Evolutionary conservation across 2,113 vertebrate genomes (phyloP).

Genomic region (Tachysurus fulvidraco): DNA sequence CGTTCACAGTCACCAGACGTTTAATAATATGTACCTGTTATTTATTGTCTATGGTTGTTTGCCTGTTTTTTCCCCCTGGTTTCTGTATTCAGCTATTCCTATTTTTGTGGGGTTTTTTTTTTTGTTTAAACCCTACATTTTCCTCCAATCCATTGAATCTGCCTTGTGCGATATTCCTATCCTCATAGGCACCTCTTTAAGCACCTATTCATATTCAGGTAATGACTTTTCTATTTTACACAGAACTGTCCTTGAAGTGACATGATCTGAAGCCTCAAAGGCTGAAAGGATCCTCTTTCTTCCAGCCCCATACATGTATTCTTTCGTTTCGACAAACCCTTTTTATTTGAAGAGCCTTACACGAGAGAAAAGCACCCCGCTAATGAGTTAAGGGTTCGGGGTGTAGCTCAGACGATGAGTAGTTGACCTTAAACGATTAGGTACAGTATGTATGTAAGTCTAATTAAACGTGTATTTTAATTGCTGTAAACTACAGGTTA

Average conservation of each 20-base stretch:
- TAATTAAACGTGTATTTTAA: too few relatives aligned
- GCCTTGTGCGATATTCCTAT: neutral
- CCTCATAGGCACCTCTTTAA: neutral
- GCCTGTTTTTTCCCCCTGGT: too few relatives aligned
- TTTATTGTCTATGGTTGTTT: too few relatives aligned
- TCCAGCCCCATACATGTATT: slow-evolving; percentile 1
- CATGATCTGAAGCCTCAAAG: slow-evolving; percentile 17
- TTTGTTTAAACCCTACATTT: too few relatives aligned
- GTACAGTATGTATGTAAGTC: too few relatives aligned
- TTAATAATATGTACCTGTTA: too few relatives aligned
- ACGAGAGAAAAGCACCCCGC: neutral
- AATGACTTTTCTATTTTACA: slow-evolving; percentile 6
- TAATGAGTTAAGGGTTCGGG: neutral
- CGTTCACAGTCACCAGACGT: too few relatives aligned
- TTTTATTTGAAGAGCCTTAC: neutral
- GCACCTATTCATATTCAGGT: slow-evolving; percentile 14
- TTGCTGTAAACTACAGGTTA: too few relatives aligned
- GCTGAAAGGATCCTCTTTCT: slow-evolving; percentile 6
- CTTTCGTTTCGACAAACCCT: neutral
- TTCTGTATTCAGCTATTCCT: too few relatives aligned
- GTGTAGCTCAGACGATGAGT: neutral
- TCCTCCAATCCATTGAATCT: too few relatives aligned
- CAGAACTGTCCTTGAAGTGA: slow-evolving; percentile 5
- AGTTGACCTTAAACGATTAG: too few relatives aligned
- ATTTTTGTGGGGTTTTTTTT: too few relatives aligned